Evolutionary conservation across 1,140 invertebrate species (phyloP).

Genomic region (Drosophila tropicalis): DNA sequence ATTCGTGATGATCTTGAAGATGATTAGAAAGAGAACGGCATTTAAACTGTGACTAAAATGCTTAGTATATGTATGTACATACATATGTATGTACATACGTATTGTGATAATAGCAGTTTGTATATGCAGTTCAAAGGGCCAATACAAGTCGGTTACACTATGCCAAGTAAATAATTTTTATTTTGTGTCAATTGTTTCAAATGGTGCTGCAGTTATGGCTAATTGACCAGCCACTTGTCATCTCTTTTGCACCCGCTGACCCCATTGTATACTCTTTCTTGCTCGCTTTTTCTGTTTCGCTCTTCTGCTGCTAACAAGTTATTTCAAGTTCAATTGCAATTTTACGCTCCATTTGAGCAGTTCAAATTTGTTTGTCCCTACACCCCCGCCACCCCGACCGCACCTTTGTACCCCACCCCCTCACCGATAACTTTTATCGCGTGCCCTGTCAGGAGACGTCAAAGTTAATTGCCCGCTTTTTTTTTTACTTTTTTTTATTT

Average conservation of each 20-base stretch:
- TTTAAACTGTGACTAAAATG: too few species aligned
- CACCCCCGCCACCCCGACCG: background rate
- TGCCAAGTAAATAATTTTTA: background rate
- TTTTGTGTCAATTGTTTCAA: background rate
- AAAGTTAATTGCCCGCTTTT: conserved; percentile 63
- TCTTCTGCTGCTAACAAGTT: conserved; percentile 18
- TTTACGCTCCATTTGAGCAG: conserved; percentile 67
- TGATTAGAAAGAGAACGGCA: too few species aligned
- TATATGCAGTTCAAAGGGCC: background rate
- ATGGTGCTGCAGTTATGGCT: conserved; percentile 30
- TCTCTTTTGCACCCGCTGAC: conserved; percentile 6
- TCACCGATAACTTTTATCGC: conserved; percentile 57
- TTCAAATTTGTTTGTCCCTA: conserved; percentile 33
- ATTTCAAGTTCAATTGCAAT: conserved; percentile 63
- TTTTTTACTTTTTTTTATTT: conserved; percentile 16
- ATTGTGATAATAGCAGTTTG: too few species aligned
- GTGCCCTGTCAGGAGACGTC: conserved; percentile 58
- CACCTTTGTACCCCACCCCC: background rate
- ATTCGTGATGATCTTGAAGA: too few species aligned
- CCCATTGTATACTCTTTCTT: background rate
- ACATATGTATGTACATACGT: background rate
- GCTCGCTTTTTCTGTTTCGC: background rate
- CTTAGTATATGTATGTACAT: too few species aligned
- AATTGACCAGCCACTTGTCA: conserved; percentile 18
- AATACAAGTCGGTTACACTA: background rate